Percentiles rank a stretch among this genome's conserved stretches.
Evolutionary conservation across 2,113 vertebrate species (phyloP).

Genomic region (Miniopterus natalensis): DNA sequence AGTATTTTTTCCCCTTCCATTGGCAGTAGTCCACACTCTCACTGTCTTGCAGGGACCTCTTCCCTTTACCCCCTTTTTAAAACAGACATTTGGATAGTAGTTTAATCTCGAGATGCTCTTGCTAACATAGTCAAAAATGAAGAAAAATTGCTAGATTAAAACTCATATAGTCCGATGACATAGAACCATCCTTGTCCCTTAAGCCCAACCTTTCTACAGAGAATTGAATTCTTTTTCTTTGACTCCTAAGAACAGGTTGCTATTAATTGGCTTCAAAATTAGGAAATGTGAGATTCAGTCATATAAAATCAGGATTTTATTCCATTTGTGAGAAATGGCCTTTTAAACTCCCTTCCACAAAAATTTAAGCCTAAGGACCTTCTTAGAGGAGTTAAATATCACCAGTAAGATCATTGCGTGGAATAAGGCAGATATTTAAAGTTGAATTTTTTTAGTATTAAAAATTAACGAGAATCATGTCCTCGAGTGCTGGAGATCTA

Average conservation of each 20-base stretch:
- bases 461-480: not conserved
- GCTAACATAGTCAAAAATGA: slow-evolving; percentile 29
- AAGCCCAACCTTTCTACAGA: not conserved
- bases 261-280: slow-evolving; percentile 59
- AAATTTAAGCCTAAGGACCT: not conserved
- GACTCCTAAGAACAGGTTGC: slow-evolving; percentile 12
- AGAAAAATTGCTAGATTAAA: slow-evolving; percentile 50
- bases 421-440: slow-evolving; percentile 39
- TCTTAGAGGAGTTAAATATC: slow-evolving; percentile 29
- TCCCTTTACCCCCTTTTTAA: not conserved
- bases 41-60: not conserved
- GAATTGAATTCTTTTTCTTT: slow-evolving; percentile 53
- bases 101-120: not conserved
- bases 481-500: not conserved
- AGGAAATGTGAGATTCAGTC: slow-evolving; percentile 29
- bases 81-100: slow-evolving; percentile 16
- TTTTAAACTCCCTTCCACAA: slow-evolving; percentile 23
- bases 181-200: slow-evolving; percentile 1
- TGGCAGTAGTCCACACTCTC: not conserved
- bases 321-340: slow-evolving; percentile 20
- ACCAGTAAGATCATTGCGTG: not conserved
- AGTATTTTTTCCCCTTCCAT: slow-evolving; percentile 54
- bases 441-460: slow-evolving; percentile 1
- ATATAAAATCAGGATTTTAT: slow-evolving; percentile 55
- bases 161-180: not conserved